phyloP scores from a whole-genome alignment of 2,888 invertebrate species.

The Catocala sponsa region DNA sequence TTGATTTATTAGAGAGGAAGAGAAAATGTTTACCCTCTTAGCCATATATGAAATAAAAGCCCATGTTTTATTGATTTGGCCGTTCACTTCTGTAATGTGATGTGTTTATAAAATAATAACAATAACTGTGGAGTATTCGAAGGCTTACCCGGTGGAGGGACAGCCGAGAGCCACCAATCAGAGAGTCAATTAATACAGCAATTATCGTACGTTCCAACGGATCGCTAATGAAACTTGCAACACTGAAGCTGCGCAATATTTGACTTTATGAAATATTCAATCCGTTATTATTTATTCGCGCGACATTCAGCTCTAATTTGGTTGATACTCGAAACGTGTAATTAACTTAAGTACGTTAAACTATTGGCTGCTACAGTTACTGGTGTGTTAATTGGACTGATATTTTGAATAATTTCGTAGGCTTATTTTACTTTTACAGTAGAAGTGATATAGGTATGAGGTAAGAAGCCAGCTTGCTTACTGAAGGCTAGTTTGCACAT shows the following conservation, averaged over 20 bases:
- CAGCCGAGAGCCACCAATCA: slow-evolving; percentile 37
- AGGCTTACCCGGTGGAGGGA: slow-evolving; percentile 8
- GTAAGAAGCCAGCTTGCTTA: no score
- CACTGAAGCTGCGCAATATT: slow-evolving; percentile 19
- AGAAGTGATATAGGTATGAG: no score
- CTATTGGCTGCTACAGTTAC: no score
- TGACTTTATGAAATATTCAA: slow-evolving; percentile 26
- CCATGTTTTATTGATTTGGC: no score
- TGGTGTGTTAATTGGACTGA: no score
- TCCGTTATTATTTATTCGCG: slow-evolving; percentile 6
- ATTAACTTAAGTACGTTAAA: no score
- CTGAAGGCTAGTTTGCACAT: no score
- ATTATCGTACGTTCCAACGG: slow-evolving; percentile 50
- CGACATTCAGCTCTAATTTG: slow-evolving; percentile 2
- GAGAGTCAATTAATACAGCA: slow-evolving; percentile 59
- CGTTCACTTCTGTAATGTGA: not conserved
- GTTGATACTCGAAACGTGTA: not conserved
- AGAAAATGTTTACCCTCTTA: no score
- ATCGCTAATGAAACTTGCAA: slow-evolving; percentile 50
- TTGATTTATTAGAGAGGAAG: no score
- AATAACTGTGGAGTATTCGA: slow-evolving; percentile 10
- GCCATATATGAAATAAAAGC: no score
- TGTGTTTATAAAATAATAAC: slow-evolving; percentile 4
- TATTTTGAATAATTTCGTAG: no score
- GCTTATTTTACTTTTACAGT: no score